A percentile compares a stretch with the other conserved stretches of the same genome.
phyloP scores from a whole-genome alignment of 2,797 vertebrate species.

The Diglossa cyanea region DNA sequence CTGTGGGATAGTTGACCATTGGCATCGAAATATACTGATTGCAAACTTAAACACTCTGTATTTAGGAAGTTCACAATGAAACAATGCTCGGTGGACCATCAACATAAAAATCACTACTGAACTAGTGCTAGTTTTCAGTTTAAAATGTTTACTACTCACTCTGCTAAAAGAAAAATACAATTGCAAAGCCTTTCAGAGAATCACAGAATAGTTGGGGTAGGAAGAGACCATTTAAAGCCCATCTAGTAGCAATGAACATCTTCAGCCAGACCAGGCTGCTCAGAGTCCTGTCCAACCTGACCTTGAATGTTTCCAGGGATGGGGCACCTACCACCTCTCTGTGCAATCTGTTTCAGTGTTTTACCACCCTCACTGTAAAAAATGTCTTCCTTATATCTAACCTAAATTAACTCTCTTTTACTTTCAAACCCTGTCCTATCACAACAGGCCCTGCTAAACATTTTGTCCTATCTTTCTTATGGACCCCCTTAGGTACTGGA shows the following conservation, averaged over 20 bases:
- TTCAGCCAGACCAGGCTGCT: neutral
- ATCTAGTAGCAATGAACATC: neutral
- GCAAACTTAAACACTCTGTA: neutral
- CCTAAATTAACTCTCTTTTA: neutral
- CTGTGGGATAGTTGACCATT: neutral
- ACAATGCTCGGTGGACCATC: neutral
- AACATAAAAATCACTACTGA: neutral
- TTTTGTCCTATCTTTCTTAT: neutral
- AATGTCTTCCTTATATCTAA: neutral
- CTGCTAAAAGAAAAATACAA: neutral
- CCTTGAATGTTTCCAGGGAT: neutral
- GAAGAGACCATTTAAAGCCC: neutral
- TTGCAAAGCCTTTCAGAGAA: neutral
- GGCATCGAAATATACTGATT: neutral
- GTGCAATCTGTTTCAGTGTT: neutral
- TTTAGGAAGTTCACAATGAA: neutral
- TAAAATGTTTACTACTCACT: neutral
- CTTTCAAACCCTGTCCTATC: neutral
- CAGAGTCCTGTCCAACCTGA: neutral
- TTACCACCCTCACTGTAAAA: neutral
- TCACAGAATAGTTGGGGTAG: neutral
- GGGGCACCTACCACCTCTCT: neutral
- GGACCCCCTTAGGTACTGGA: neutral
- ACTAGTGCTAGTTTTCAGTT: neutral
- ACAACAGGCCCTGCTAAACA: neutral